A percentile compares a stretch with the other conserved stretches of the same genome.
These are phyloP conservation scores for Bufo gargarizans DNA, from an alignment of 2,113 vertebrate species.

Conservation along the genomic window DNA sequence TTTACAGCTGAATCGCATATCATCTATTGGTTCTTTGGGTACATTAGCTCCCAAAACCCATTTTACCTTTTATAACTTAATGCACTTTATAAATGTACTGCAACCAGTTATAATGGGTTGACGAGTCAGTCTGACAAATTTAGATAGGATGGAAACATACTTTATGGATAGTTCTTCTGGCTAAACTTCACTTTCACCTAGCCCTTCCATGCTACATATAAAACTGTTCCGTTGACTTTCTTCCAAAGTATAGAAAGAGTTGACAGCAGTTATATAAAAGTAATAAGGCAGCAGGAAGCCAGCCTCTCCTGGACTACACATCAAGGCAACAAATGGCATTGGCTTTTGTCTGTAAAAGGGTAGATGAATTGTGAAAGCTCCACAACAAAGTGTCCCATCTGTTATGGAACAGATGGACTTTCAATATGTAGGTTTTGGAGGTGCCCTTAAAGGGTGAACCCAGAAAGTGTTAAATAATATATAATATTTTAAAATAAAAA, in stretches of 20 bases:
- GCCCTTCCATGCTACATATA: neutral
- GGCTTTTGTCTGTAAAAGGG: no score
- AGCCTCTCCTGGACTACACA: no score
- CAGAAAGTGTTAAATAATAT: no score
- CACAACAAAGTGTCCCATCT: no score
- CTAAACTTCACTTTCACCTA: neutral
- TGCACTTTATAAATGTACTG: slow-evolving; percentile 32
- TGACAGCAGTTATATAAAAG: neutral
- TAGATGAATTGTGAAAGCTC: no score
- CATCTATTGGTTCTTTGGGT: slow-evolving; percentile 26
- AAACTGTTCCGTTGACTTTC: neutral
- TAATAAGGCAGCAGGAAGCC: neutral
- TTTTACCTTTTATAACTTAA: slow-evolving; percentile 17
- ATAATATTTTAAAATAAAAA: no score
- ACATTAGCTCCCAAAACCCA: slow-evolving; percentile 38
- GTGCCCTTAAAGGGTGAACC: no score
- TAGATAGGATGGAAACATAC: slow-evolving; percentile 4
- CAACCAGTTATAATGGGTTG: slow-evolving; percentile 36
- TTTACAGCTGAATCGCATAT: slow-evolving; percentile 22
- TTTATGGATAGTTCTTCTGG: neutral
- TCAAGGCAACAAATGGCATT: no score
- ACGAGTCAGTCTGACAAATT: slow-evolving; percentile 5
- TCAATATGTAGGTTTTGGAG: no score
- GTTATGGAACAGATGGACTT: no score
- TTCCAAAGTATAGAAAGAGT: neutral